A percentile compares a stretch with the other conserved stretches of the same genome.
Conservation (phyloP, 2,113 vertebrate species). For the Catharus bicknelli region DNA sequence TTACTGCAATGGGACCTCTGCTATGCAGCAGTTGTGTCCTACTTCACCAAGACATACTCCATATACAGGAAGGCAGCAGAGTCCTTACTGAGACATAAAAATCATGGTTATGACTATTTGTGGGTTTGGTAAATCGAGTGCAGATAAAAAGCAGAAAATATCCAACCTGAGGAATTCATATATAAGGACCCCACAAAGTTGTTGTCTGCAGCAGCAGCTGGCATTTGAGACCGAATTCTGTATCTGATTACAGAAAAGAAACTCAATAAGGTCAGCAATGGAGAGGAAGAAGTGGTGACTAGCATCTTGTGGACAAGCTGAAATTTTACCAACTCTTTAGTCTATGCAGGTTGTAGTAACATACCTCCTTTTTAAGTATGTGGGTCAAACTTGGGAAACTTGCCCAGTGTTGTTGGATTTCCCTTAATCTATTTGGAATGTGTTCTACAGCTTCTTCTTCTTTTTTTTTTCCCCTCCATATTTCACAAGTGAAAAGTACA, state of each 20-base stretch:
- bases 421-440: not conserved
- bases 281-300: not conserved
- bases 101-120: not conserved
- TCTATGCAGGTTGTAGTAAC: not conserved
- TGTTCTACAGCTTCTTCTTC: not conserved
- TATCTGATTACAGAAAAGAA: not conserved
- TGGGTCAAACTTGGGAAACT: not conserved
- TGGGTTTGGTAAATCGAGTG: not conserved
- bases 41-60: rapidly evolving
- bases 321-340: not conserved
- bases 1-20: not conserved
- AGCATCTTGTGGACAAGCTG: not conserved
- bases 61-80: not conserved
- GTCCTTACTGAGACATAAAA: not conserved
- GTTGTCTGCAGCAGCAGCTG: not conserved
- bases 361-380: not conserved
- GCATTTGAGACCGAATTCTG: not conserved
- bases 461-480: not conserved
- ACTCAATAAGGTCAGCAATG: not conserved
- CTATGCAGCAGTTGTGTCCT: not conserved
- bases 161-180: not conserved
- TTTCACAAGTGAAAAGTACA: not conserved
- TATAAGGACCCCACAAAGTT: not conserved
- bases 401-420: not conserved
- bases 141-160: not conserved